phyloP scores from a whole-genome alignment of 1,140 invertebrate species.

The Diploscapter pachys region DNA sequence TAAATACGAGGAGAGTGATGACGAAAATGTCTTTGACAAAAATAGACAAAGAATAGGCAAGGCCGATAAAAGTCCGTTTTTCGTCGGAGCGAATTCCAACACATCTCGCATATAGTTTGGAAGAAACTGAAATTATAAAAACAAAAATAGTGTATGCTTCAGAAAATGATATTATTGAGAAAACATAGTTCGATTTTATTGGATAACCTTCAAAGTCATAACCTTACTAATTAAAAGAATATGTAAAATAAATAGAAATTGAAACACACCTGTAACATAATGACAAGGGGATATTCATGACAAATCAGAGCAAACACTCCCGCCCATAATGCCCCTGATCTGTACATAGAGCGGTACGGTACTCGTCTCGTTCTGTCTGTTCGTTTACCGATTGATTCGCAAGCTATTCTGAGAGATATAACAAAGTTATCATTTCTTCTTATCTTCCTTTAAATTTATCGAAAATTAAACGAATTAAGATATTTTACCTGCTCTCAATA shows the following conservation, averaged over 20 bases:
- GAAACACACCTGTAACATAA: constrained; percentile 42
- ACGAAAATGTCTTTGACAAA: constrained; percentile 51
- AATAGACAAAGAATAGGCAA: constrained; percentile 55
- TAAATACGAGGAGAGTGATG: constrained; percentile 52
- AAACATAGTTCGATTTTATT: no score
- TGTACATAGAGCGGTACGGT: constrained; percentile 42
- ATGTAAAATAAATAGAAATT: no score
- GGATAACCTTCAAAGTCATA: no score
- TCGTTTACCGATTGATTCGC: constrained; percentile 55
- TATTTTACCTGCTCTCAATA: constrained; percentile 51
- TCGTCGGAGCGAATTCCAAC: constrained; percentile 54
- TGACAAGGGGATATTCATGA: constrained; percentile 56
- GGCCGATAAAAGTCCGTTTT: constrained; percentile 54
- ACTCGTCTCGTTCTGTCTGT: constrained; percentile 44
- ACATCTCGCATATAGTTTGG: constrained; percentile 59
- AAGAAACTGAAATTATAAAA: constrained; percentile 42
- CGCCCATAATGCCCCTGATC: constrained; percentile 51
- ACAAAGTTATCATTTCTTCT: no score
- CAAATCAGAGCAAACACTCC: constrained; percentile 52
- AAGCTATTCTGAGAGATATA: constrained; percentile 49
- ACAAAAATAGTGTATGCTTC: background rate
- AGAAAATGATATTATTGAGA: no score
- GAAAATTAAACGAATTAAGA: background rate
- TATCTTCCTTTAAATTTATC: no score
- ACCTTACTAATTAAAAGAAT: no score